Conservation (phyloP, 2,113 vertebrate genomes). For the Saiga tatarica region DNA sequence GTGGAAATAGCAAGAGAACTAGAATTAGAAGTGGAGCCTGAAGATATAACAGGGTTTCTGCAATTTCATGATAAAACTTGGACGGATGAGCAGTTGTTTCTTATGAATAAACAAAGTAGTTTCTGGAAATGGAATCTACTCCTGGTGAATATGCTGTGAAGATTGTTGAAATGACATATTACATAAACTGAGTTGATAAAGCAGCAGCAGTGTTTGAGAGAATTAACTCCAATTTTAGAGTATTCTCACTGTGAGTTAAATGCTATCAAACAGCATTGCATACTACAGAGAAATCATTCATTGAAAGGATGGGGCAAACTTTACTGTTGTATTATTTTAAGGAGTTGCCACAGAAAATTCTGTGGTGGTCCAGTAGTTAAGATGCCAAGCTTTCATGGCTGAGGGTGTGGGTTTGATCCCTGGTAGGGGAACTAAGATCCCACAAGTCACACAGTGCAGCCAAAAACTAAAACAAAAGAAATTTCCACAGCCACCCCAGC, state of each 20-base stretch:
- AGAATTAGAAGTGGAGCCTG: not conserved
- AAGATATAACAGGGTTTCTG: not conserved
- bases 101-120: not conserved
- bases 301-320: not conserved
- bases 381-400: not conserved
- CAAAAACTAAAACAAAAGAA: not conserved
- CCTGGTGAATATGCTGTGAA: not conserved
- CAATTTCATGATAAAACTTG: not conserved
- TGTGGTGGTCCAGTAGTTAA: not conserved
- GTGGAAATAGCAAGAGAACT: not conserved
- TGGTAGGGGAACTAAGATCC: not conserved
- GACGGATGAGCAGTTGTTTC: not conserved
- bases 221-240: not conserved
- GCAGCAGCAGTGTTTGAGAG: not conserved
- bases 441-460: not conserved
- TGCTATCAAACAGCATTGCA: not conserved
- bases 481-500: not conserved
- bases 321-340: not conserved
- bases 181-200: not conserved
- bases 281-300: not conserved
- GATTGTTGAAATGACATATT: not conserved
- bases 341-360: not conserved
- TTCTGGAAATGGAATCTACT: not conserved
- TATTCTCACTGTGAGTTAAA: not conserved
- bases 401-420: not conserved